Conservation (phyloP, 2,888 invertebrate species). For the Cosmorhoe ocellata region DNA sequence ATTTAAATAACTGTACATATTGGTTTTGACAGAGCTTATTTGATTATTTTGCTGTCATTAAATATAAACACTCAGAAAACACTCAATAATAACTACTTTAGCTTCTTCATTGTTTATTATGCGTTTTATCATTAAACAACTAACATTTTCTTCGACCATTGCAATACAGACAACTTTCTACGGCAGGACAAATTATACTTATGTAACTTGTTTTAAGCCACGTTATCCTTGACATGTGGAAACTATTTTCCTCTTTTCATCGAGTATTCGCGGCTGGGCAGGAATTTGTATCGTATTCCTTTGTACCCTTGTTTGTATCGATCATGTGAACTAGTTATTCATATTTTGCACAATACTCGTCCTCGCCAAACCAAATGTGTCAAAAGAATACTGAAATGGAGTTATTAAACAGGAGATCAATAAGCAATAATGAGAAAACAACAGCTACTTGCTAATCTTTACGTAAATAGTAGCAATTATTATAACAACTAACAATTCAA, state of each 20-base stretch:
- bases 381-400: neutral
- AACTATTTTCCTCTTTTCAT: constrained; percentile 29
- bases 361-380: neutral
- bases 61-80: no score
- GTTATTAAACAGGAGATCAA: neutral
- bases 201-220: constrained; percentile 29
- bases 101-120: neutral
- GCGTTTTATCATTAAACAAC: constrained; percentile 5
- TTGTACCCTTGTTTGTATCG: constrained; percentile 7
- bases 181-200: constrained; percentile 18
- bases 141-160: constrained; percentile 7
- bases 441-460: neutral
- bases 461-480: constrained; percentile 1
- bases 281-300: constrained; percentile 15
- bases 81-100: no score
- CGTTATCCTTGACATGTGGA: constrained; percentile 28
- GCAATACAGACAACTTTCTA: constrained; percentile 18
- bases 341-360: neutral
- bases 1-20: no score
- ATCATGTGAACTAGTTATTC: constrained; percentile 7
- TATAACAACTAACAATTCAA: constrained; percentile 1
- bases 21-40: no score
- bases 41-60: no score
- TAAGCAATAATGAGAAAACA: neutral
- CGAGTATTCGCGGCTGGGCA: constrained; percentile 13